Evolutionary conservation across 2,797 vertebrate genomes (phyloP).

Genomic region (Melanotaenia nigrans): DNA sequence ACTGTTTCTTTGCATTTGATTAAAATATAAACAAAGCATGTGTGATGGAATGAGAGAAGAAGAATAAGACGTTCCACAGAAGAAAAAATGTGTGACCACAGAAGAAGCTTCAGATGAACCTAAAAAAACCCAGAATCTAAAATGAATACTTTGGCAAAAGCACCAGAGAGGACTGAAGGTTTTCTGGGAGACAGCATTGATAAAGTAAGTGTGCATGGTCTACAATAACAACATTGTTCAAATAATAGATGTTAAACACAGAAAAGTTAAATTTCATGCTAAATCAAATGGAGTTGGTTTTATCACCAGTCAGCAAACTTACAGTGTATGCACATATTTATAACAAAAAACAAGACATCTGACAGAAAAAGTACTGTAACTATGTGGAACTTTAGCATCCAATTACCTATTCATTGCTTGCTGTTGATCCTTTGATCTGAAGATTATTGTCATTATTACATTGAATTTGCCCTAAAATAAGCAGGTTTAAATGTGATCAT

Average conservation of each 20-base stretch:
- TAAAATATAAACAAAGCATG: background rate
- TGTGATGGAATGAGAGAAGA: constrained; percentile 1
- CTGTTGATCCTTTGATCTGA: background rate
- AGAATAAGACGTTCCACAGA: constrained; percentile 4
- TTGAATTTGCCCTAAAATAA: background rate
- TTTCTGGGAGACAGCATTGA: constrained; percentile 80
- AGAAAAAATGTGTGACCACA: constrained; percentile 7
- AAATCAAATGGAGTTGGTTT: background rate
- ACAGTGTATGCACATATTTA: background rate
- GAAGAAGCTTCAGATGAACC: constrained; percentile 8
- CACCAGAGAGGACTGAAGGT: constrained; percentile 76
- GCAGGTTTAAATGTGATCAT: background rate
- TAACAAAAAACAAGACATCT: constrained; percentile 9
- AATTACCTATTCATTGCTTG: background rate
- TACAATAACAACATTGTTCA: too few relatives aligned
- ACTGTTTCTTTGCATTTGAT: constrained; percentile 8
- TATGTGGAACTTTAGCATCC: background rate
- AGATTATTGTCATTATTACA: background rate
- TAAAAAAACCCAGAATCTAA: constrained; percentile 27
- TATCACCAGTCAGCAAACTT: background rate
- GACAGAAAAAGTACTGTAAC: background rate
- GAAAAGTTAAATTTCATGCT: background rate
- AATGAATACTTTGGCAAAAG: constrained; percentile 80
- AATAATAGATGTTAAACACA: too few relatives aligned
- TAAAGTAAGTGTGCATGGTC: constrained; percentile 75